Percentiles rank a stretch among this genome's conserved stretches.
Conservation (phyloP, 2,888 invertebrate species). For the Stenichneumon culpator region DNA sequence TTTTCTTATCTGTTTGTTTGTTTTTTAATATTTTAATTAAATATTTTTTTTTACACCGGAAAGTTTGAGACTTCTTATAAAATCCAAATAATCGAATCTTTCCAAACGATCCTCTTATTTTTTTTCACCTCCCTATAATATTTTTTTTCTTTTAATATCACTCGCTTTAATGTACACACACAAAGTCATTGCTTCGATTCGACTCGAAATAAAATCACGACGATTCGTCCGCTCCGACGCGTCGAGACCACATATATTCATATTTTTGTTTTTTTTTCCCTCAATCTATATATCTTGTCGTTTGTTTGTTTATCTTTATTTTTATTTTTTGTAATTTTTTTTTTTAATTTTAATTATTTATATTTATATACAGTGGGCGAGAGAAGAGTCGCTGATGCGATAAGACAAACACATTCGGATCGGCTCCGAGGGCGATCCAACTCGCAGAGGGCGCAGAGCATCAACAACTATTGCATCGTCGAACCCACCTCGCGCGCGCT, state of each 20-base stretch:
- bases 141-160: slow-evolving; percentile 2
- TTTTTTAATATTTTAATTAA: background rate
- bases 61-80: slow-evolving; percentile 18
- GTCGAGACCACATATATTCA: slow-evolving; percentile 80
- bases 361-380: slow-evolving; percentile 82
- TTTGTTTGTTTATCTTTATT: slow-evolving; percentile 64
- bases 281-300: slow-evolving; percentile 67
- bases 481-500: slow-evolving; percentile 40
- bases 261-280: slow-evolving; percentile 75
- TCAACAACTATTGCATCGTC: slow-evolving; percentile 50
- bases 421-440: background rate
- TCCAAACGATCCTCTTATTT: background rate
- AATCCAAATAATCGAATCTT: slow-evolving; percentile 39
- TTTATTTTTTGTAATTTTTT: slow-evolving; percentile 31
- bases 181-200: slow-evolving; percentile 59
- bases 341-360: slow-evolving; percentile 74
- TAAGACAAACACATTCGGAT: slow-evolving; percentile 62
- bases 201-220: slow-evolving; percentile 48
- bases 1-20: no score
- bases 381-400: slow-evolving; percentile 66
- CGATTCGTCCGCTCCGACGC: slow-evolving; percentile 76
- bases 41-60: slow-evolving; percentile 51
- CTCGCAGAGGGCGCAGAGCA: background rate
- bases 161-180: slow-evolving; percentile 55
- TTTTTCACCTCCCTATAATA: slow-evolving; percentile 18